Evolutionary conservation across 2,888 invertebrate species (phyloP).

Genomic region (Julus scanicus): DNA sequence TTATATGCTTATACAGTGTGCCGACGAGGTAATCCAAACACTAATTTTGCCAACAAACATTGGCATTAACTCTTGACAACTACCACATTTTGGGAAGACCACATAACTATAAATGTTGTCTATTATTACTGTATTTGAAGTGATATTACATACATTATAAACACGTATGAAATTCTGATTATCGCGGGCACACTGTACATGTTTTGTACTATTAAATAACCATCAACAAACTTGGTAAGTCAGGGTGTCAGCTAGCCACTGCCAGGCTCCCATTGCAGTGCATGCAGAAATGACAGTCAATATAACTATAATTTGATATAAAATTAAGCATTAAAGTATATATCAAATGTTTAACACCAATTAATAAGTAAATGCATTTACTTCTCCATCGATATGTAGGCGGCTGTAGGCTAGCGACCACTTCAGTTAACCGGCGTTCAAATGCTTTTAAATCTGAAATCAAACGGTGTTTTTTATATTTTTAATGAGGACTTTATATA

Average conservation of each 20-base stretch:
- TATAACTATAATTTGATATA: slow-evolving; percentile 74
- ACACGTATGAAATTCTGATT: not conserved
- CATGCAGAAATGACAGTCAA: slow-evolving; percentile 87
- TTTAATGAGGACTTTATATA: not conserved
- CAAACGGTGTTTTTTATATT: not conserved
- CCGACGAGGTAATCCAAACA: too few relatives aligned
- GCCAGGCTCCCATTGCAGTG: slow-evolving; percentile 94
- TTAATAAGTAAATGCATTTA: not conserved
- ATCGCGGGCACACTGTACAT: too few relatives aligned
- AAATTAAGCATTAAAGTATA: not conserved
- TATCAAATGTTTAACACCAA: not conserved
- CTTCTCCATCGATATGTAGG: slow-evolving; percentile 88
- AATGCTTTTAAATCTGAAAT: slow-evolving; percentile 90
- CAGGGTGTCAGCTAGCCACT: slow-evolving; percentile 94
- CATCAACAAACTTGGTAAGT: slow-evolving; percentile 78
- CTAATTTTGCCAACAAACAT: too few relatives aligned
- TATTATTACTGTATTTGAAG: too few relatives aligned
- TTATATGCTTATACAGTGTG: too few relatives aligned
- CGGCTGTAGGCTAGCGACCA: slow-evolving; percentile 94
- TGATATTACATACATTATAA: not conserved
- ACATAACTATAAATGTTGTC: too few relatives aligned
- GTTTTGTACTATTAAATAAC: not conserved
- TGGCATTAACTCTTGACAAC: too few relatives aligned
- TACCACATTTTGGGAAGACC: too few relatives aligned
- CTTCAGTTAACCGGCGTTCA: slow-evolving; percentile 95